Base-by-base conservation (phyloP, 2,113 vertebrate species). In the Noctilio leporinus region DNA sequence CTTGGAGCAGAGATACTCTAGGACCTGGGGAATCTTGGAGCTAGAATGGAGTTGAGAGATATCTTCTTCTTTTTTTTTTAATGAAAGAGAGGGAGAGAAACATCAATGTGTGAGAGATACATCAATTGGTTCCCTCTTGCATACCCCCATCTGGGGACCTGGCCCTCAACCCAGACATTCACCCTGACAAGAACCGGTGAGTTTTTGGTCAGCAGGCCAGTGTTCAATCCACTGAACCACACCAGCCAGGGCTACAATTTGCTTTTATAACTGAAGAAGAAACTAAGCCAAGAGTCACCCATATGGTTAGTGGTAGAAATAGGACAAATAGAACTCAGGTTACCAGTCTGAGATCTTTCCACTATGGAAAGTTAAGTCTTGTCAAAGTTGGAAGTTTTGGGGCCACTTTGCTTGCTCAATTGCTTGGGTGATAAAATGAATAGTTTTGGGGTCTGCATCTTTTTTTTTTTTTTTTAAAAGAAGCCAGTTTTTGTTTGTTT, bases 351-450 rank as follows among this genome's bases (percentile, higher is more conserved):
- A 22, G 19, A 81, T 95, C 47, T 91, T 78, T 89, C 59, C 2
- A 86, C 35, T 69, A 43, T 11, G n/a, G n/a, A n/a, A n/a, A n/a
- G n/a, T 93, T 81, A 89, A 92, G 69, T 72, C 45, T 84, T 92
- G 30, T n/a, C n/a, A 65, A 12, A 91, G 45, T 11, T 86, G 75
- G 67, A 65, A 90, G 72, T 77, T 87, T 69, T 87, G 80, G 55
- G 22, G 30, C 10, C 67, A 86, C 28, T 12, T 16, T 62, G 49
- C 67, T 80, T 94, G 55, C 57, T 51, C 70, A 33, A 5, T 77
- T 82, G 77, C 40, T 93, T 51, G 20, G 26, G 35, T 89, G 62
- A 78, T 77, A 51, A 91, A 59, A 59, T 82, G 26, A 80, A 78
- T 1, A 57, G 20, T 77, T 94, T 85, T 47, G 30, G 26, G 69